Evolutionary conservation across 53 echinoderm and acorn worm species (phyloP).

Genomic region (Patiria pectinifera): DNA sequence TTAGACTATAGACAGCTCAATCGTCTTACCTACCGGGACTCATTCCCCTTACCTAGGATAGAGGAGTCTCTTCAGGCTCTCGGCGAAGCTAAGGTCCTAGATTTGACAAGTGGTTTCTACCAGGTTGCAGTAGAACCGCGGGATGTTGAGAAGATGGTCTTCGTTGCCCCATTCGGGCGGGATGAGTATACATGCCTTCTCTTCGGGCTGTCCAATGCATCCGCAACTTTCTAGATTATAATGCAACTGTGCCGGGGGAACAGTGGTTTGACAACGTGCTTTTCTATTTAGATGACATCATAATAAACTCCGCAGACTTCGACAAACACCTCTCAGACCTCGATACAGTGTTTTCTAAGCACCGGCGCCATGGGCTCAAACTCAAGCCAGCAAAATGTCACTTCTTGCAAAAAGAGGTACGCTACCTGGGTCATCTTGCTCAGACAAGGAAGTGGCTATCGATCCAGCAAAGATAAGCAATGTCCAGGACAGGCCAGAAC

Average conservation of each 20-base stretch:
- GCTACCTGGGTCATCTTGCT: constrained; percentile 55
- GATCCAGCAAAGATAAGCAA: constrained; percentile 36
- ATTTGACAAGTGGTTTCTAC: constrained; percentile 60
- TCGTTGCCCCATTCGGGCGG: constrained; percentile 42
- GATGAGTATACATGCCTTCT: constrained; percentile 30
- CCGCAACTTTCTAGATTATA: constrained; percentile 27
- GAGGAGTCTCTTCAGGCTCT: constrained; percentile 37
- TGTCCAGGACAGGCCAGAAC: no score
- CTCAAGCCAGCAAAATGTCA: constrained; percentile 43
- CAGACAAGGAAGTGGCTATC: background rate
- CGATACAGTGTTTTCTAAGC: background rate
- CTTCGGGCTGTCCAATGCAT: constrained; percentile 51
- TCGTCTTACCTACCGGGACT: background rate
- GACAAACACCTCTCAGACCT: constrained; percentile 24
- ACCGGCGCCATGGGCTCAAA: background rate
- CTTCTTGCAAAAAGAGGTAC: constrained; percentile 22
- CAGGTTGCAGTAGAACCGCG: constrained; percentile 43
- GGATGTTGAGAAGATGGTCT: constrained; percentile 58
- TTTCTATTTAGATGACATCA: constrained; percentile 49
- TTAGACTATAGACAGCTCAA: constrained; percentile 30
- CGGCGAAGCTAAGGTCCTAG: constrained; percentile 32
- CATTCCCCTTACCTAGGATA: background rate
- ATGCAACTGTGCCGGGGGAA: constrained; percentile 59
- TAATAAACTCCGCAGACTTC: constrained; percentile 27
- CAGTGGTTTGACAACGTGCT: constrained; percentile 28